Evolutionary conservation across 1,140 invertebrate genomes (phyloP).

Genomic region (Teleopsis dalmanni): DNA sequence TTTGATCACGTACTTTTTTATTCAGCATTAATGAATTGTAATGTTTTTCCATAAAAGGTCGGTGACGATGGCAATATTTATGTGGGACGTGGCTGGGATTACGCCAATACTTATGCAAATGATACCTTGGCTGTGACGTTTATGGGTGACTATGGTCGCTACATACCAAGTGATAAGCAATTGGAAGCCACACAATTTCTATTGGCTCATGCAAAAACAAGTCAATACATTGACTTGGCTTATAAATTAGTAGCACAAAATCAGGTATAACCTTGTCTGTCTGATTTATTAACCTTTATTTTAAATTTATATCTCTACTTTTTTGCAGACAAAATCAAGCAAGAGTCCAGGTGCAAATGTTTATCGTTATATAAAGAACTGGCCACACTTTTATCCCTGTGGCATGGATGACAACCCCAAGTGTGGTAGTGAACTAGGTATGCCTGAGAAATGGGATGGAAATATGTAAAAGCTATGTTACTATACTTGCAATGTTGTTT

Average conservation of each 20-base stretch:
- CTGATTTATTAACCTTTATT: neutral
- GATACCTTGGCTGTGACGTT: constrained; percentile 46
- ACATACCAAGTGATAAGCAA: constrained; percentile 33
- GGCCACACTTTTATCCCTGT: constrained; percentile 38
- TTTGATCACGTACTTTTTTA: neutral
- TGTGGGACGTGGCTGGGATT: constrained; percentile 54
- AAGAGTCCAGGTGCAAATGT: constrained; percentile 50
- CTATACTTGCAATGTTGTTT: neutral
- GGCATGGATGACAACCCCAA: constrained; percentile 14
- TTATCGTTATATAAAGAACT: constrained; percentile 44
- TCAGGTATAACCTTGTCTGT: constrained; percentile 32
- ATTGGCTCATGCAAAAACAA: constrained; percentile 32
- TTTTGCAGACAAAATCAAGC: constrained; percentile 31
- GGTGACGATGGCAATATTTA: constrained; percentile 56
- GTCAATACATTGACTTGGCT: constrained; percentile 28
- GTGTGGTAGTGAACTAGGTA: constrained; percentile 33
- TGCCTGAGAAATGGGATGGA: constrained; percentile 24
- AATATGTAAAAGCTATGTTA: constrained; percentile 14
- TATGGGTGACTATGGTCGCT: constrained; percentile 45
- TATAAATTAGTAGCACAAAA: constrained; percentile 46
- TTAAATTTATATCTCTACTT: neutral
- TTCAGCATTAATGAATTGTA: neutral
- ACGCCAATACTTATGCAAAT: constrained; percentile 48
- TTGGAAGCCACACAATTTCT: constrained; percentile 37
- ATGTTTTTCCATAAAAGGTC: constrained; percentile 35